A percentile compares a stretch with the other conserved stretches of the same genome.
Evolutionary conservation across 1,140 invertebrate species (phyloP).

Genomic region (Helicoverpa armigera): DNA sequence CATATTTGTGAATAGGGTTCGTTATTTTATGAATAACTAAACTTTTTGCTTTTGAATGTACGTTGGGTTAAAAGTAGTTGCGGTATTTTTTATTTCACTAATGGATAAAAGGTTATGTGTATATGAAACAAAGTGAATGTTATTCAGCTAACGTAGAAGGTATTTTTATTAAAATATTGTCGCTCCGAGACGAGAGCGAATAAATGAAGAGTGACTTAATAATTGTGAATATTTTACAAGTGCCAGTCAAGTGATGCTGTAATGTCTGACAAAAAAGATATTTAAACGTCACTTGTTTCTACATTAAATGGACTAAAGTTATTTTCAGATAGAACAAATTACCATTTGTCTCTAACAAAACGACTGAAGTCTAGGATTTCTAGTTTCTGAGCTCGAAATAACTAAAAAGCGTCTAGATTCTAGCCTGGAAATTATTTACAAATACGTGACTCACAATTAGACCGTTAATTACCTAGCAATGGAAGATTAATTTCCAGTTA

Average conservation of each 20-base stretch:
- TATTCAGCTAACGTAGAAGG: neutral
- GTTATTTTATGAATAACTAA: neutral
- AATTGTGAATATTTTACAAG: neutral
- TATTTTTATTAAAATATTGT: neutral
- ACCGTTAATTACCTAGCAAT: no score
- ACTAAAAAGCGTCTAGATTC: no score
- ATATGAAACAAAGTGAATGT: neutral
- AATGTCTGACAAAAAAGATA: no score
- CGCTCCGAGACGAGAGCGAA: neutral
- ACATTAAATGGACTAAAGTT: no score
- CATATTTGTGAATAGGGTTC: constrained; percentile 20
- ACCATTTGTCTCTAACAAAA: no score
- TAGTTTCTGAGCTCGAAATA: no score
- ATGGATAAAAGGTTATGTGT: neutral
- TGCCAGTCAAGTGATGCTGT: neutral
- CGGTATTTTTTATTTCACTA: neutral
- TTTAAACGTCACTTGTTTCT: no score
- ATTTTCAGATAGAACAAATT: no score
- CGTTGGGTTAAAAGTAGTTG: neutral
- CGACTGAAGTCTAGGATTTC: no score
- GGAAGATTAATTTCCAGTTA: no score
- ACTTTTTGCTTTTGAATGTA: neutral
- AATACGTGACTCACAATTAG: no score
- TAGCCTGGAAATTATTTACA: no score
- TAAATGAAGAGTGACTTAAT: neutral